Conservation (phyloP, 2,797 vertebrate species). For the Florisuga fusca region DNA sequence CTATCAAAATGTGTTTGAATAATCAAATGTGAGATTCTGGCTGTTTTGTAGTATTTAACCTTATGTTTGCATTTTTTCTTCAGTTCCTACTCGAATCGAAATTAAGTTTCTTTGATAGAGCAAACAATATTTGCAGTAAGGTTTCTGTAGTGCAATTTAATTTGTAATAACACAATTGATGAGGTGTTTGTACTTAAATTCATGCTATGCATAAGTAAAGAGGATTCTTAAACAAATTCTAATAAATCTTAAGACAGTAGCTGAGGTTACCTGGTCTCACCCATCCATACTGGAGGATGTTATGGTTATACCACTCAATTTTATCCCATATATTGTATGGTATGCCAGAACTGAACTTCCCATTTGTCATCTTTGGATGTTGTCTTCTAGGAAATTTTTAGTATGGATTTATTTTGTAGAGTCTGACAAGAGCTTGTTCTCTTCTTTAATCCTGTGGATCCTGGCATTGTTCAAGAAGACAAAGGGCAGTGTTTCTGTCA, state of each 20-base stretch:
- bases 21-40: neutral
- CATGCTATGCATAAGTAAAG: neutral
- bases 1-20: conserved; percentile 6
- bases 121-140: neutral
- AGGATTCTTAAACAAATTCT: neutral
- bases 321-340: neutral
- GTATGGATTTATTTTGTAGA: neutral
- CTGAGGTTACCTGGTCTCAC: neutral
- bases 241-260: neutral
- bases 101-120: neutral
- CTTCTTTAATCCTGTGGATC: neutral
- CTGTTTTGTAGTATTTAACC: neutral
- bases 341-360: neutral
- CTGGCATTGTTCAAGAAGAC: neutral
- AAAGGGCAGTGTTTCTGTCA: neutral
- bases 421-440: neutral
- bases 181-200: neutral
- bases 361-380: neutral
- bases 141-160: neutral
- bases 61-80: neutral
- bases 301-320: neutral
- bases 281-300: fast-evolving
- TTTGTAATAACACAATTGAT: neutral
- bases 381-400: neutral
- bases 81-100: neutral